These are phyloP conservation scores for Collichthys lucidus DNA, from an alignment of 2,113 vertebrate genomes.

Conservation along the genomic window DNA sequence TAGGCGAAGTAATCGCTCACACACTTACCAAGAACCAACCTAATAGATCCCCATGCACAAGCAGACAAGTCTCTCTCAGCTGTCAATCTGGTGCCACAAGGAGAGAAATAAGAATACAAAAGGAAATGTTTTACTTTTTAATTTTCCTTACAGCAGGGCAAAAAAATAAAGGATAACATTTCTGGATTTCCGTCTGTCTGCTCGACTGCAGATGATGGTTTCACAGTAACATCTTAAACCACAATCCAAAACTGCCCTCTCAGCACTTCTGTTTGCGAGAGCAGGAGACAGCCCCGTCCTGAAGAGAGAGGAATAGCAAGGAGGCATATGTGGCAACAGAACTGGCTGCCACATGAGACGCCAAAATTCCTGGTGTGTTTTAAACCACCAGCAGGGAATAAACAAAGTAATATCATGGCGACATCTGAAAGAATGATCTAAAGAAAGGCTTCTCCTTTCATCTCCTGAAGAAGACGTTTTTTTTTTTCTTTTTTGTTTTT, in stretches of 20 bases:
- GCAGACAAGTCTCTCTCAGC: slow-evolving; percentile 40
- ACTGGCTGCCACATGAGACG: slow-evolving; percentile 50
- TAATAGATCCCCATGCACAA: slow-evolving; percentile 48
- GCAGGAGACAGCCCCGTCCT: slow-evolving; percentile 26
- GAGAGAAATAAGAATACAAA: slow-evolving; percentile 23
- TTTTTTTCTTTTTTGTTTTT: slow-evolving; percentile 15
- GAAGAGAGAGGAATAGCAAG: slow-evolving; percentile 29
- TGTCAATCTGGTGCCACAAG: slow-evolving; percentile 28
- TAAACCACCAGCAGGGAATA: slow-evolving; percentile 43
- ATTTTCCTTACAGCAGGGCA: slow-evolving; percentile 6
- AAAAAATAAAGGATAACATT: slow-evolving; percentile 22
- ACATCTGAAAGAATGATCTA: slow-evolving; percentile 31
- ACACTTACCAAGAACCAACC: slow-evolving; percentile 41
- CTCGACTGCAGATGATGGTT: slow-evolving; percentile 32
- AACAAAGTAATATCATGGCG: slow-evolving; percentile 38
- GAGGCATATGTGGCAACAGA: slow-evolving; percentile 45
- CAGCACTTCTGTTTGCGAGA: slow-evolving; percentile 43
- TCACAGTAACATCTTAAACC: slow-evolving; percentile 19
- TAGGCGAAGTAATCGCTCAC: slow-evolving; percentile 51
- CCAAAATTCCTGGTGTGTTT: slow-evolving; percentile 54
- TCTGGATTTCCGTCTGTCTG: slow-evolving; percentile 30
- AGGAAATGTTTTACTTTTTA: slow-evolving; percentile 27
- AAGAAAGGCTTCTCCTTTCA: slow-evolving; percentile 26
- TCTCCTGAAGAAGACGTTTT: slow-evolving; percentile 30
- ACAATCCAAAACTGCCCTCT: slow-evolving; percentile 32